Percentiles rank a stretch among this genome's conserved stretches.
These are phyloP conservation scores for Catalaphyllia jardinei DNA, from an alignment of 64 coral and sea anemone species.

Conservation along the genomic window DNA sequence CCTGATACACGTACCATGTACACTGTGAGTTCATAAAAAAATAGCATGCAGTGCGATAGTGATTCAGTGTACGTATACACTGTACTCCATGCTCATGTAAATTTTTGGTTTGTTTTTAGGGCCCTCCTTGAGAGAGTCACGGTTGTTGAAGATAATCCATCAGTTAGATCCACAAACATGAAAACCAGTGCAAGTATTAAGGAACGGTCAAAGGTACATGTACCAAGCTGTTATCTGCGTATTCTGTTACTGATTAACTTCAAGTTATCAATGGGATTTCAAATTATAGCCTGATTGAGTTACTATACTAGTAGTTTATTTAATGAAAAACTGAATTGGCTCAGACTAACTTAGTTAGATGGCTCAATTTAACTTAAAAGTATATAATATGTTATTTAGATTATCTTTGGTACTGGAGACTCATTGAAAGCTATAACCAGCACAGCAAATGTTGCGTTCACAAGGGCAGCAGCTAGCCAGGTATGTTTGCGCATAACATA, in stretches of 20 bases:
- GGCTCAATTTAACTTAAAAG: not conserved
- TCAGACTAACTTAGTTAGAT: not conserved
- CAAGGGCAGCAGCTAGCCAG: conserved; percentile 80
- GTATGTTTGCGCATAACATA: conserved; percentile 33
- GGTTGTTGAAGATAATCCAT: conserved; percentile 80
- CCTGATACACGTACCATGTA: not conserved
- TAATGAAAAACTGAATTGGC: not conserved
- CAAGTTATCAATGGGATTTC: too few species aligned
- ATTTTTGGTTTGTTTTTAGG: conserved; percentile 13
- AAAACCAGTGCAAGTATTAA: conserved; percentile 66
- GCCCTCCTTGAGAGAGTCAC: conserved; percentile 55
- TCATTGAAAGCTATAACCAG: conserved; percentile 81
- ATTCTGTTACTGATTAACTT: not conserved
- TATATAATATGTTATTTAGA: conserved; percentile 39
- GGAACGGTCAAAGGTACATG: conserved; percentile 66
- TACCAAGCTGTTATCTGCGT: not conserved
- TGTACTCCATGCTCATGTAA: too few species aligned
- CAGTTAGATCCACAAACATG: conserved; percentile 56
- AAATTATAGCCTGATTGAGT: too few species aligned
- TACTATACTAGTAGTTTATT: too few species aligned
- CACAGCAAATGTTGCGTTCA: conserved; percentile 88
- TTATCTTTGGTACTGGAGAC: conserved; percentile 97
- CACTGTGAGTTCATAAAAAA: not conserved
- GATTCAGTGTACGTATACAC: too few species aligned
- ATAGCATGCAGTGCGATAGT: not conserved